Base-by-base conservation (phyloP, 2,888 invertebrate species). In the Strigamia transsilvanica region DNA sequence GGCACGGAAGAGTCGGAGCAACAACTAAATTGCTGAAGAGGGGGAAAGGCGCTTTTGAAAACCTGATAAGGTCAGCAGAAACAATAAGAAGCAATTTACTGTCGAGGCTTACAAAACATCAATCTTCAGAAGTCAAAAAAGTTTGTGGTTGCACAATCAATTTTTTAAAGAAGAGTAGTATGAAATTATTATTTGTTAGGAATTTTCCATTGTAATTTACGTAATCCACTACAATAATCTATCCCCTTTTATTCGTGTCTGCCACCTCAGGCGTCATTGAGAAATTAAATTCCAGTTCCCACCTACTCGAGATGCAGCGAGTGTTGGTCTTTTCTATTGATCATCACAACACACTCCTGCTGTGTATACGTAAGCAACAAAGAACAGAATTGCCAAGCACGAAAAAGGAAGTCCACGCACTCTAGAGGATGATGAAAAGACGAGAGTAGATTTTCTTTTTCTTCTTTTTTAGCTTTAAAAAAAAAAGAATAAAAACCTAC, bases 351-450 rank as follows among this genome's bases (percentile, higher is more conserved):
- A 18, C 6, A 56, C 56, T 18, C 56, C 56, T 18, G 56, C 56
- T 56, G 56, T 56, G 56, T 56, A 56, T 46, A 46, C 18, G 18
- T 56, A 56, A n/a, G 18, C 18, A 56, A 56, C 51, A 51, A 51
- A 51, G 51, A 51, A 51, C 51, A 51, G 51, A 51, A 51, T 51
- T 51, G n/a, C 51, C 51, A 56, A 56, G 56, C 56, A 56, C 56
- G 56, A 56, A 56, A 56, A 56, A 9, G 18, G 56, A 56, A 56
- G 56, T 56, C 56, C 56, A 56, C n/a, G 56, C 18, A 56, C 56
- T 56, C 56, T 56, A 56, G 56, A 56, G 56, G 56, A 56, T 56
- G 56, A 56, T 56, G 56, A 56, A 56, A 18, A 46, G 12, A 56
- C 2, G 18, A 56, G 56, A 21, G n/a, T 18, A 18, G 4, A 9